Evolutionary conservation across 2,113 vertebrate species (phyloP).

Genomic region (Pelobates fuscus): DNA sequence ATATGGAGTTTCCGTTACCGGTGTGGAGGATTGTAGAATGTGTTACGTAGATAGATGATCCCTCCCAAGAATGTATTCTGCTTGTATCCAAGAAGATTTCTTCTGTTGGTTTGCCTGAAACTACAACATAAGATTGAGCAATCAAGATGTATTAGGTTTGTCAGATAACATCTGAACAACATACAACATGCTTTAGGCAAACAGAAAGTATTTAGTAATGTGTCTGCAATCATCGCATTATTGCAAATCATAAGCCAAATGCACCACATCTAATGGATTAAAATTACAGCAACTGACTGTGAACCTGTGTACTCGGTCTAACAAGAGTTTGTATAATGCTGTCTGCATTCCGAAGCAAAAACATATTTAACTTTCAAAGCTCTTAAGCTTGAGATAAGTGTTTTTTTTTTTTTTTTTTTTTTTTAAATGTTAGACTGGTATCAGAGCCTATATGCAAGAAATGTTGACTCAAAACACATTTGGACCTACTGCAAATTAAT

Average conservation of each 20-base stretch:
- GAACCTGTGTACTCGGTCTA: slow-evolving; percentile 4
- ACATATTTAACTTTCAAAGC: too few species aligned
- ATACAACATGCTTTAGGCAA: slow-evolving; percentile 23
- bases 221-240: slow-evolving; percentile 8
- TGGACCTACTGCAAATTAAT: too few species aligned
- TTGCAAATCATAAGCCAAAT: slow-evolving; percentile 12
- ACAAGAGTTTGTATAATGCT: not conserved
- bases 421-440: too few species aligned
- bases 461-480: too few species aligned
- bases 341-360: slow-evolving; percentile 23
- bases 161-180: slow-evolving; percentile 36
- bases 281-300: not conserved
- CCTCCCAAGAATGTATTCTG: slow-evolving; percentile 23
- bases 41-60: slow-evolving; percentile 17
- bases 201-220: not conserved
- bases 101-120: slow-evolving; percentile 30
- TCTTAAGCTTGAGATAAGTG: too few species aligned
- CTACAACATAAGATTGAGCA: slow-evolving; percentile 47
- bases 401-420: too few species aligned
- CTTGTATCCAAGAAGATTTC: not conserved
- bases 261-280: slow-evolving; percentile 9
- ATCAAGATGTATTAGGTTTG: slow-evolving; percentile 19
- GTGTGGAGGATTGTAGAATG: slow-evolving; percentile 5
- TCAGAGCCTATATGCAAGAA: too few species aligned
- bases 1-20: slow-evolving; percentile 43